These are phyloP conservation scores for Azemiops feae DNA, from an alignment of 2,113 vertebrate species.

Conservation along the genomic window DNA sequence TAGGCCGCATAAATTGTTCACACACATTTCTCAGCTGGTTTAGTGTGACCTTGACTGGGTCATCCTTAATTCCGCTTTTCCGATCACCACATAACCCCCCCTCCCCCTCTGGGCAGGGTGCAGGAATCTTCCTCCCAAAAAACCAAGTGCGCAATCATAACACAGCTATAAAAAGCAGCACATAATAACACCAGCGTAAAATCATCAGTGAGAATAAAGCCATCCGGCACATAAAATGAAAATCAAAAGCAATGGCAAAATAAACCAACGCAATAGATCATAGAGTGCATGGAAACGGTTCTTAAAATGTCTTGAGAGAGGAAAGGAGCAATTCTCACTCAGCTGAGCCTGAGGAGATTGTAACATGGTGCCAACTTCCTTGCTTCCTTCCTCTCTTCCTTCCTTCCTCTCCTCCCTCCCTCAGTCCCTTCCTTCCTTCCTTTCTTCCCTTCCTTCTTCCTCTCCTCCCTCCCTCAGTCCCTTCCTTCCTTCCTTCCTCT, in stretches of 20 bases:
- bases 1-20: background rate
- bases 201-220: background rate
- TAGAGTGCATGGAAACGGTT: background rate
- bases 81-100: background rate
- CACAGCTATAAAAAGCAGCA: background rate
- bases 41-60: background rate
- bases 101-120: background rate
- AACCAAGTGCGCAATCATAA: background rate
- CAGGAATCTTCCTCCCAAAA: background rate
- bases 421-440: too few relatives aligned
- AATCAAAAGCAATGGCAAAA: background rate
- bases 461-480: too few relatives aligned
- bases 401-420: too few relatives aligned
- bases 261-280: background rate
- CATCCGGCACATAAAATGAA: background rate
- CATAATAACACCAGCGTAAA: background rate
- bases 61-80: background rate
- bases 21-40: background rate
- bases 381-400: too few relatives aligned
- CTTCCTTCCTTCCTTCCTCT: too few relatives aligned
- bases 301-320: background rate
- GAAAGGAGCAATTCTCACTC: background rate
- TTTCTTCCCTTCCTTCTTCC: too few relatives aligned
- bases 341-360: too few relatives aligned
- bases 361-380: too few relatives aligned